A percentile compares a stretch with the other conserved stretches of the same genome.
phyloP scores from a whole-genome alignment of 2,113 vertebrate genomes.

The Willisornis vidua region DNA sequence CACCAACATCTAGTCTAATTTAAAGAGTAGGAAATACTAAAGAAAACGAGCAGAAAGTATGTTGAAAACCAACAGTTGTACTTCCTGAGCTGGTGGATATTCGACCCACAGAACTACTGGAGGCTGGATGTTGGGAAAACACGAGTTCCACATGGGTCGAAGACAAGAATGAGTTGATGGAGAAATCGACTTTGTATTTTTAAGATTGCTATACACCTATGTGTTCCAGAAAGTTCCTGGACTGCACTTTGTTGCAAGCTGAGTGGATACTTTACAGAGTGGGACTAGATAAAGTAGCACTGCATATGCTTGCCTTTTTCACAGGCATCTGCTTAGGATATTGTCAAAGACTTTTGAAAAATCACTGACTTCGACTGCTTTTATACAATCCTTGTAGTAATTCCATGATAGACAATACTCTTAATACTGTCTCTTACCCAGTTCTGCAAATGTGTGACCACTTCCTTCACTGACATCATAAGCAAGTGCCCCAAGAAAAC shows the following conservation, averaged over 20 bases:
- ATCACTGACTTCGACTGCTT: not conserved
- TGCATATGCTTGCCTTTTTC: not conserved
- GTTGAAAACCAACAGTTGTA: not conserved
- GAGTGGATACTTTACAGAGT: not conserved
- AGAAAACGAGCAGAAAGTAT: fast-evolving
- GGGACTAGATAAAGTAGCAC: not conserved
- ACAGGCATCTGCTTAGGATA: not conserved
- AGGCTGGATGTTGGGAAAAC: not conserved
- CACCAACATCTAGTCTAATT: not conserved
- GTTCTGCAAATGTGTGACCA: fast-evolving
- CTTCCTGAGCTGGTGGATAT: not conserved
- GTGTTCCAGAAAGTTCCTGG: not conserved
- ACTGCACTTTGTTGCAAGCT: not conserved
- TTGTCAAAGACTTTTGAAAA: not conserved
- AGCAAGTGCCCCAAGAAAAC: not conserved
- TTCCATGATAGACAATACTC: not conserved
- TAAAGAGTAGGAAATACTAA: not conserved
- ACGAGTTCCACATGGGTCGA: not conserved
- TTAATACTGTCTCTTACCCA: fast-evolving
- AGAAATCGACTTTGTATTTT: not conserved
- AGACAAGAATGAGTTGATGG: not conserved
- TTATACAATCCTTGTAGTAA: not conserved
- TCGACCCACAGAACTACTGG: not conserved
- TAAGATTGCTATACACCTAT: not conserved
- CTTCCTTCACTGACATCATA: not conserved